A percentile compares a stretch with the other conserved stretches of the same genome.
These are phyloP conservation scores for Sapayoa aenigma DNA, from an alignment of 2,113 vertebrate genomes.

Conservation along the genomic window DNA sequence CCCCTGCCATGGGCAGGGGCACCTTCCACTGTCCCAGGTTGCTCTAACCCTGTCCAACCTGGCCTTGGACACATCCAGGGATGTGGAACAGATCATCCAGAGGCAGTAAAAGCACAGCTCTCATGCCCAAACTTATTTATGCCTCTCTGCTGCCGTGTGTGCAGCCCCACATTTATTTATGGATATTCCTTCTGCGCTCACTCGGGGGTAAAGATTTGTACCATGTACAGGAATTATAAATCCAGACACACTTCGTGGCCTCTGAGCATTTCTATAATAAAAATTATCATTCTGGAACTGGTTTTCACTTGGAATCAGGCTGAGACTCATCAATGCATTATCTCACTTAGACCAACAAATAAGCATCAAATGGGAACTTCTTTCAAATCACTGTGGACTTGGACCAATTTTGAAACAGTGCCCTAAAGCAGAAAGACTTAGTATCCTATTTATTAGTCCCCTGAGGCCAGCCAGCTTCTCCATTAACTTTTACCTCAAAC, in stretches of 20 bases:
- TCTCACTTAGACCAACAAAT: conserved; percentile 43
- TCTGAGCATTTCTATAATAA: neutral
- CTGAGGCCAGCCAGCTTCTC: conserved; percentile 12
- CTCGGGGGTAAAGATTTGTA: neutral
- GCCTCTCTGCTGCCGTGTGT: neutral
- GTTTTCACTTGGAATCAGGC: neutral
- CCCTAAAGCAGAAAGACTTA: conserved; percentile 17
- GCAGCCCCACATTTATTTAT: neutral
- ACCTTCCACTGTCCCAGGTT: fast-evolving
- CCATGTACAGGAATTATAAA: neutral
- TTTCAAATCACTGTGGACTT: neutral
- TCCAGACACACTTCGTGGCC: neutral
- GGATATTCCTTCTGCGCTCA: neutral
- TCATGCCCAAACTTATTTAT: fast-evolving
- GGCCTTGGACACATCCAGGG: neutral
- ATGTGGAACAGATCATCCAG: neutral
- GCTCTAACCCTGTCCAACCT: neutral
- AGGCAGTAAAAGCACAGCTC: neutral
- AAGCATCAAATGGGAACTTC: neutral
- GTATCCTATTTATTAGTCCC: conserved; percentile 45
- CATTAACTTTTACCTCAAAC: conserved; percentile 55
- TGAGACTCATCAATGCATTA: conserved; percentile 20
- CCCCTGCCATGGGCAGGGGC: neutral
- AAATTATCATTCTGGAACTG: neutral
- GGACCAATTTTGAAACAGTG: neutral